phyloP scores from a whole-genome alignment of 2,113 vertebrate genomes.

The Perca schrenkii region DNA sequence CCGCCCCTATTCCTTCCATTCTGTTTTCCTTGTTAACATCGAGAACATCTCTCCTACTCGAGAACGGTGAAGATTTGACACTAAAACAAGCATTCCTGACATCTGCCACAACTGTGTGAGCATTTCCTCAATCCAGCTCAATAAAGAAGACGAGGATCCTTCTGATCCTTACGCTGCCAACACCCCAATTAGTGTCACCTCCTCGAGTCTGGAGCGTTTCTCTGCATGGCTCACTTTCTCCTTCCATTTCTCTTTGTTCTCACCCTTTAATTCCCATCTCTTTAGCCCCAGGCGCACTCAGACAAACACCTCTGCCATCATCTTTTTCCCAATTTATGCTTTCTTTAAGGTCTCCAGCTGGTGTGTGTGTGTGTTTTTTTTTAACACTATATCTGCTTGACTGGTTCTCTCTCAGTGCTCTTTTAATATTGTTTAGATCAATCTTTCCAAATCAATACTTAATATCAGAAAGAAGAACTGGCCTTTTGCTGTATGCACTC shows the following conservation, averaged over 20 bases:
- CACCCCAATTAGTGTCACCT: constrained; percentile 79
- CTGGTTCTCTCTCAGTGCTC: constrained; percentile 62
- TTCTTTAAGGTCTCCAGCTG: constrained; percentile 15
- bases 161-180: constrained; percentile 43
- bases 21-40: constrained; percentile 43
- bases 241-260: constrained; percentile 62
- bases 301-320: not conserved
- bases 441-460: constrained; percentile 80
- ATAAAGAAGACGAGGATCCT: constrained; percentile 47
- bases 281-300: constrained; percentile 33
- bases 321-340: not conserved
- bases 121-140: constrained; percentile 52
- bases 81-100: constrained; percentile 63
- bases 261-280: constrained; percentile 50
- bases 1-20: not conserved
- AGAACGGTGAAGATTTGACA: constrained; percentile 53
- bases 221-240: constrained; percentile 52
- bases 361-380: constrained; percentile 1
- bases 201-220: constrained; percentile 53
- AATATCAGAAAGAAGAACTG: constrained; percentile 81
- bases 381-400: constrained; percentile 48
- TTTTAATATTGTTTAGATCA: constrained; percentile 77
- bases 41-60: not conserved
- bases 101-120: constrained; percentile 54
- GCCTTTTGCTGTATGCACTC: constrained; percentile 77